Evolutionary conservation across 2,888 invertebrate species (phyloP), one percentile per base, ranked within the genome.

Genomic region (Acrobasis consociella): DNA sequence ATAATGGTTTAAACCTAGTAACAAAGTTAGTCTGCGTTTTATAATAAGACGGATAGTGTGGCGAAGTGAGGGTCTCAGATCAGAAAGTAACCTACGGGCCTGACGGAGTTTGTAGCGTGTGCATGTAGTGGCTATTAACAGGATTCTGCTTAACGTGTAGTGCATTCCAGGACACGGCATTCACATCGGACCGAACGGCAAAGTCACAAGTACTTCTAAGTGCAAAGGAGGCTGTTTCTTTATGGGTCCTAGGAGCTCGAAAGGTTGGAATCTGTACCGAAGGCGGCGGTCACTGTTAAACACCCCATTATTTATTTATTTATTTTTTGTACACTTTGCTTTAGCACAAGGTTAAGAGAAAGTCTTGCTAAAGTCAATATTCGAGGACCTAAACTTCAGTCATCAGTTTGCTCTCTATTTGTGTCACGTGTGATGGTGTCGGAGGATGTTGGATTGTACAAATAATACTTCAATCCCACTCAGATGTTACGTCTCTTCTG

Each of bases 231-330:
- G 97, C 97, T 94, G 96, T 97, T 94, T 96, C 97, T 93, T 96
- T 97, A 93, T 97, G 97, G 97, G 96, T 97, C 93, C 96, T 97
- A 94, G 97, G 97, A 95, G 96, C 96, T 94, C 95, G 97, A 94
- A 97, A 97, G 97, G 97, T 97, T 95, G 94, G 94, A 90, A 74
- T 76, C 82, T 86, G 80, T 80, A 76, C 73, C 74, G 80, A 82
- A 81, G 73, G 73, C 79, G 80, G 78, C 79, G 77, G 74, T 80
- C 80, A 80, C 78, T 75, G 74, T 77, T 74, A 67, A 76, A 79
- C 81, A 80, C 77, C 59, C 65, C 46, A 49, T 70, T 74, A 69
- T 72, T 75, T 74, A 75, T 77, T 73, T 74, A 68, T 73, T 75
- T 74, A 76, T 77, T 72, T 77, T 76, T 69, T 71, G 69, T 72